Percentiles rank a stretch among this genome's conserved stretches.
Evolutionary conservation across 2,113 vertebrate species (phyloP).

Genomic region (Periophthalmodon schlosseri): DNA sequence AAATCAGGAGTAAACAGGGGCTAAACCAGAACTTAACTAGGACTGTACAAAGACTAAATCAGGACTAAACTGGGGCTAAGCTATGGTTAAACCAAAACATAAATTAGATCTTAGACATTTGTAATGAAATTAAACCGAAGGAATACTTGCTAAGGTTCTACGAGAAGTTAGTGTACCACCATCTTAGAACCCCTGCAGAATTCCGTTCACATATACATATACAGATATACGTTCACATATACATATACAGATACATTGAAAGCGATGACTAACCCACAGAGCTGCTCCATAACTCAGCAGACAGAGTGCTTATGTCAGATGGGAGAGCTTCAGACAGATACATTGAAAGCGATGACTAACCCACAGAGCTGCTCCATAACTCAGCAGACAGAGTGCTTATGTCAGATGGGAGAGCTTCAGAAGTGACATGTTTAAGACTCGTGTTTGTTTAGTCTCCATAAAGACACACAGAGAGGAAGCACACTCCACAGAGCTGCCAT

Average conservation of each 20-base stretch:
- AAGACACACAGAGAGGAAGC: constrained; percentile 44
- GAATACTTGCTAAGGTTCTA: too few species aligned
- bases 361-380: constrained; percentile 54
- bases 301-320: constrained; percentile 29
- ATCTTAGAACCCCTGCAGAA: too few species aligned
- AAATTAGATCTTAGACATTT: not conserved
- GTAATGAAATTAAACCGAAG: constrained; percentile 11
- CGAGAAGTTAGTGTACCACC: too few species aligned
- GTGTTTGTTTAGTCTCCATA: constrained; percentile 60
- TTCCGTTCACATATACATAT: too few species aligned
- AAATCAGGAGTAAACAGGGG: not conserved
- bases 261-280: constrained; percentile 32
- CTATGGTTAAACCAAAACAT: not conserved
- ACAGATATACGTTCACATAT: not conserved
- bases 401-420: constrained; percentile 34
- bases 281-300: constrained; percentile 58
- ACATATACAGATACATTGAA: not conserved
- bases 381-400: constrained; percentile 31
- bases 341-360: constrained; percentile 22
- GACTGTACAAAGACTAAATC: not conserved
- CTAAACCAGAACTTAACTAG: not conserved
- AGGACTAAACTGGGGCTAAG: not conserved
- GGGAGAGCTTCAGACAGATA: constrained; percentile 24
- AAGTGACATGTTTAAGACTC: constrained; percentile 47
- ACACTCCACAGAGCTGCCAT: constrained; percentile 64